These are phyloP conservation scores for Lasioglossum malachurum DNA, from an alignment of 2,888 invertebrate genomes.

Conservation along the genomic window DNA sequence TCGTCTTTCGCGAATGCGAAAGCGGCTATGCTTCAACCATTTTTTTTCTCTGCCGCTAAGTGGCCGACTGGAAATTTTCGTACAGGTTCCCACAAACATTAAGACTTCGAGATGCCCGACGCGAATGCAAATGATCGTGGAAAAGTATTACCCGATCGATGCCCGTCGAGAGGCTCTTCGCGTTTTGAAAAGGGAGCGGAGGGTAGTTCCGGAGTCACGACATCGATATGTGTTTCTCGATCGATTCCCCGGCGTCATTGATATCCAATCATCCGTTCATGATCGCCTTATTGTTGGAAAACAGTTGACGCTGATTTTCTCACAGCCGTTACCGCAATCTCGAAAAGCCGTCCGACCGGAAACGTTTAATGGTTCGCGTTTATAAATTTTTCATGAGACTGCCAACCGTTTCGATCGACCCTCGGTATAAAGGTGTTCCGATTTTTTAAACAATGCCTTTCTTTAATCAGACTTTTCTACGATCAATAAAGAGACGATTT, in stretches of 20 bases:
- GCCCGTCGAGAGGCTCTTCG: conserved; percentile 75
- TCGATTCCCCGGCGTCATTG: conserved; percentile 81
- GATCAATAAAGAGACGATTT: neutral
- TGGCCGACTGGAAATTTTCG: neutral
- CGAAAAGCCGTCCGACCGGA: conserved; percentile 76
- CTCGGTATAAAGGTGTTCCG: neutral
- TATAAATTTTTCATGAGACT: conserved; percentile 77
- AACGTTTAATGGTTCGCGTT: conserved; percentile 77
- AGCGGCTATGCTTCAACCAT: neutral
- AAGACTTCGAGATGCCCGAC: neutral
- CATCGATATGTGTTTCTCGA: conserved; percentile 72
- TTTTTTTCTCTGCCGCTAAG: neutral
- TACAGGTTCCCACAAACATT: conserved; percentile 44
- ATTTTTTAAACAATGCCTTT: neutral
- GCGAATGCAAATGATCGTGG: conserved; percentile 33
- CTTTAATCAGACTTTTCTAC: neutral
- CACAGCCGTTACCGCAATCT: conserved; percentile 78
- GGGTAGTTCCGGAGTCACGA: conserved; percentile 64
- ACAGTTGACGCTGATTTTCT: conserved; percentile 77
- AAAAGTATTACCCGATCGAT: conserved; percentile 67
- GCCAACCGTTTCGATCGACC: neutral
- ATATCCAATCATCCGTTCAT: conserved; percentile 83
- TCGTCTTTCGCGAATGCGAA: neutral
- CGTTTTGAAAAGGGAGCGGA: conserved; percentile 49
- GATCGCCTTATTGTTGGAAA: conserved; percentile 77